Evolutionary conservation across 2,113 vertebrate species (phyloP), one percentile per base, ranked within the genome.

Genomic region (Dissostichus mawsoni): DNA sequence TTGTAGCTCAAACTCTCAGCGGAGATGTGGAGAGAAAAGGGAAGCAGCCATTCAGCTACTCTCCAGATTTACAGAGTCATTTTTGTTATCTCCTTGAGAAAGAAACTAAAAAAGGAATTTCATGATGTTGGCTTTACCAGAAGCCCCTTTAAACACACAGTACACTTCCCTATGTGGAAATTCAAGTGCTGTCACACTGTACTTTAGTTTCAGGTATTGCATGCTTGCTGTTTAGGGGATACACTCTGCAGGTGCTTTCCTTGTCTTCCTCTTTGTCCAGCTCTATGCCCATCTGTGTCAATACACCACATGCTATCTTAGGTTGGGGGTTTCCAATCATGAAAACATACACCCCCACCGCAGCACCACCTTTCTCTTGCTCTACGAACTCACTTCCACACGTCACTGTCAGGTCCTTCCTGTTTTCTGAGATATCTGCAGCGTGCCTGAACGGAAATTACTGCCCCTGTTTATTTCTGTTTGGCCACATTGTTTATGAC

Each of bases 241-340:
- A 66, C 62, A 68, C 17, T 14, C 36, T 62, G 16, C 71, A 67
- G 67, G 59, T 69, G 9, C 6, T 70, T 52, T 82, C 25, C 8
- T 62, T 2, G 0, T 78, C 29, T 51, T 74, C 20, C 41, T 16
- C 59, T 66, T 50, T 64, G 53, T 66, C 57, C 44, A 81, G 59
- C 11, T 70, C 29, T 53, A 0, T 41, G n/a, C 44, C 51, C n/a
- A 50, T 63, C 10, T 59, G 23, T 53, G 18, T 47, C 10, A 48
- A 7, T 20, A 48, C 36, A 62, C 33, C 45, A 59, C 33, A 36
- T 44, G n/a, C 47, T 50, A 13, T 74, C 57, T 14, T 41, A 50
- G 33, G 17, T 5, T 69, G 91, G 94, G 93, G 91, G 91, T 90
- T 94, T 93, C 94, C 92, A 91, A 51, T 81, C 25, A 73, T 67